A percentile compares a stretch with the other conserved stretches of the same genome.
These are phyloP conservation scores for Emydocephalus ijimae DNA, from an alignment of 2,113 vertebrate genomes.

Conservation along the genomic window DNA sequence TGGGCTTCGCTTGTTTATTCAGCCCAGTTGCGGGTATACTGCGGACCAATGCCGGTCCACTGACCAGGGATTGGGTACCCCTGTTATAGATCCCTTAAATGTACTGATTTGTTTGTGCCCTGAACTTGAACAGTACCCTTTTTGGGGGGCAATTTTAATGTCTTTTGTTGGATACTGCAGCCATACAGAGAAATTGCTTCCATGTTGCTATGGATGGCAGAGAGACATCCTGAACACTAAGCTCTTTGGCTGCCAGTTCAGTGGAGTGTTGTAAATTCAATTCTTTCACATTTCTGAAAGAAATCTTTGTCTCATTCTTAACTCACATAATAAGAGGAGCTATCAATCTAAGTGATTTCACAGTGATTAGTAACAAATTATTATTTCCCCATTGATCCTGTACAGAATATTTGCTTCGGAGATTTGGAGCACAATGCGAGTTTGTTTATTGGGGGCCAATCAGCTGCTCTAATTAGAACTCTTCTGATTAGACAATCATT, in stretches of 20 bases:
- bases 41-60: too few species aligned
- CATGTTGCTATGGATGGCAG: not conserved
- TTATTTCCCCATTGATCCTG: not conserved
- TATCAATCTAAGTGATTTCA: not conserved
- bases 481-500: not conserved
- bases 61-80: too few species aligned
- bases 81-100: not conserved
- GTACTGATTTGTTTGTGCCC: not conserved
- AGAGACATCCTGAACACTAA: not conserved
- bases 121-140: not conserved
- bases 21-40: too few species aligned
- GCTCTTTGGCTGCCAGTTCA: not conserved
- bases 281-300: not conserved
- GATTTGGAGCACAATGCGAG: not conserved
- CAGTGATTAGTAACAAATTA: not conserved
- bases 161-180: not conserved
- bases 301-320: not conserved
- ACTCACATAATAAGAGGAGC: not conserved
- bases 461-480: not conserved
- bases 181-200: not conserved
- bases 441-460: not conserved
- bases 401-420: not conserved
- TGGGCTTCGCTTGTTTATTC: too few species aligned
- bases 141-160: not conserved
- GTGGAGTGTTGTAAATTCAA: not conserved